Evolutionary conservation across 2,797 vertebrate genomes (phyloP), one percentile per base, ranked within the genome.

Genomic region (Phylloscopus collybita): DNA sequence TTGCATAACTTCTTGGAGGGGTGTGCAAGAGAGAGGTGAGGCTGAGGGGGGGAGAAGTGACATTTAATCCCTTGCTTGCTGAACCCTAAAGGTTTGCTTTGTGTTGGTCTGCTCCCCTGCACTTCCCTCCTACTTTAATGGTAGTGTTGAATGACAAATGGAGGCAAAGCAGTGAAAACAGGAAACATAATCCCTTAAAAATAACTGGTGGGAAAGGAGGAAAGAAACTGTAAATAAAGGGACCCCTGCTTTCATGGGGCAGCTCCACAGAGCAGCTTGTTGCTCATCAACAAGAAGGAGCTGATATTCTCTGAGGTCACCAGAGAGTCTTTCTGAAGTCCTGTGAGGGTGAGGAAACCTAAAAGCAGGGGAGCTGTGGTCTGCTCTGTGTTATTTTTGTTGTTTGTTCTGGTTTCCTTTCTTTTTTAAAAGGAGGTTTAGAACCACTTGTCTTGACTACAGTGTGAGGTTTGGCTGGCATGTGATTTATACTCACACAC

Each of bases 151-250:
- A 36, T 86, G 94, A 92, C 84, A 95, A 94, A 96, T 91, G 64
- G 73, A 57, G 92, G 87, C 72, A 91, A 90, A 95, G 71, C 90
- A 93, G 96, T 97, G 96, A 97, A 97, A 98, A 97, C 97, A 97
- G 97, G 97, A 98, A 98, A 97, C 56, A 27, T 85, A 91, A 95
- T 96, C 95, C 82, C 65, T 96, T 76, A 86, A 89, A 97, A 97
- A 96, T 96, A 97, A 93, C 62, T 66, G 27, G 60, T 92, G 93
- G 94, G 88, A 95, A 96, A 93, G 70, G 83, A 95, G 71, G 70
- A 80, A 92, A 95, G 83, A 78, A 92, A 61, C 38, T 72, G 57
- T 88, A 90, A 90, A 84, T 75, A 73, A 67, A 88, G 38, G 64
- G 79, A 19, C 45, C 13, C 40, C 29, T 73, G 70, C 76, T 92